These are phyloP conservation scores for Mycteria americana DNA, from an alignment of 2,797 vertebrate species.

Conservation along the genomic window DNA sequence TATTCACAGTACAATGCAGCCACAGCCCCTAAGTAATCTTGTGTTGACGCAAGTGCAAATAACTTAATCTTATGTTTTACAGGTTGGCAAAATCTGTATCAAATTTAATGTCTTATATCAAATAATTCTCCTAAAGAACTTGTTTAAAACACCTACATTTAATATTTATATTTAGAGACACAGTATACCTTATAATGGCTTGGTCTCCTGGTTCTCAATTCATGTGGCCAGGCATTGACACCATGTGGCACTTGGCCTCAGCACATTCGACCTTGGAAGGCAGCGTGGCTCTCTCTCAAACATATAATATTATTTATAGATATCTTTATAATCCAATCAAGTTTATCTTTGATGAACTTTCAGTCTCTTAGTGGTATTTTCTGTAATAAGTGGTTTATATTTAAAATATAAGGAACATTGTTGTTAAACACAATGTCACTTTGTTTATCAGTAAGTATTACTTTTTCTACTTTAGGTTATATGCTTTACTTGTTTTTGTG, in stretches of 20 bases:
- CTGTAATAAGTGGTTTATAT: neutral
- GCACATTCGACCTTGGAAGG: conserved; percentile 30
- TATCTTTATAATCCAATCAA: neutral
- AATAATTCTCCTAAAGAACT: neutral
- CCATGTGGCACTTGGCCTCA: neutral
- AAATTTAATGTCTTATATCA: neutral
- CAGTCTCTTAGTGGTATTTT: neutral
- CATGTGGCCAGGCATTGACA: neutral
- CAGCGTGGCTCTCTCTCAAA: neutral
- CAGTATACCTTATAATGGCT: neutral
- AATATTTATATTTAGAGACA: neutral
- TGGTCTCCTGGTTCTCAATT: neutral
- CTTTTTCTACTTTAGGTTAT: neutral
- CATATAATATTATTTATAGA: neutral
- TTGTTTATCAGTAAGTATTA: neutral
- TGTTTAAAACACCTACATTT: neutral
- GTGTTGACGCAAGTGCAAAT: neutral
- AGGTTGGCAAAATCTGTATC: neutral
- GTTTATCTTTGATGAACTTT: neutral
- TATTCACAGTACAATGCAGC: neutral
- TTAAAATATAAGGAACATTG: neutral
- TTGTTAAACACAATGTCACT: neutral
- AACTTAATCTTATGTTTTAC: neutral
- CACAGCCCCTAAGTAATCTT: neutral
- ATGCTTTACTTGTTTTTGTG: neutral